A percentile compares a stretch with the other conserved stretches of the same genome.
These are phyloP conservation scores for Nasua narica DNA, from an alignment of 2,797 vertebrate species.

Conservation along the genomic window DNA sequence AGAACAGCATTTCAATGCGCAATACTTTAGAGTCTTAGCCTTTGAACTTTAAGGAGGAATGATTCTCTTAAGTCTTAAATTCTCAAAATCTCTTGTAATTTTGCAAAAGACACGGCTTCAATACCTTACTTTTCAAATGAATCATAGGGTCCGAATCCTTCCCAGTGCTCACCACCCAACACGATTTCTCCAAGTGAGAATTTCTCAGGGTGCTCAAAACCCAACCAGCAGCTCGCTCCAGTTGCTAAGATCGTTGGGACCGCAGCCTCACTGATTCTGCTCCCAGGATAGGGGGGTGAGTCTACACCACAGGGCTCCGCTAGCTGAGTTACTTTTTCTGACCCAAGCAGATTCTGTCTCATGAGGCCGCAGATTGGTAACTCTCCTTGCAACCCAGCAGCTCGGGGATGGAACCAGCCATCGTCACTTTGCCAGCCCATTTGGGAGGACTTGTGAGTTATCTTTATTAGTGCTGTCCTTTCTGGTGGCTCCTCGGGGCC, in stretches of 20 bases:
- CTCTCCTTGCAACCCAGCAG: background rate
- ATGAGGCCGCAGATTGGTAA: background rate
- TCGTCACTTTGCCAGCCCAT: constrained; percentile 27
- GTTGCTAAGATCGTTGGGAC: background rate
- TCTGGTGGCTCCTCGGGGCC: constrained; percentile 51
- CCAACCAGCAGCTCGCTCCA: background rate
- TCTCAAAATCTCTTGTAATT: background rate
- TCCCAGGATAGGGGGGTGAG: background rate
- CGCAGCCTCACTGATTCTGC: background rate
- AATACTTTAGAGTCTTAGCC: constrained; percentile 50
- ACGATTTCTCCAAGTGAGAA: background rate
- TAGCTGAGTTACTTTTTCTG: background rate
- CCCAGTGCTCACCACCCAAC: background rate
- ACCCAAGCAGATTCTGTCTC: background rate
- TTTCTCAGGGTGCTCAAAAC: background rate
- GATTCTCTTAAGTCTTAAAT: background rate
- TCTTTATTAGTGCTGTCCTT: constrained; percentile 68
- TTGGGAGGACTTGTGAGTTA: constrained; percentile 59
- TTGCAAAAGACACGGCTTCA: background rate
- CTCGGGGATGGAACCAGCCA: background rate
- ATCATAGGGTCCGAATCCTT: background rate
- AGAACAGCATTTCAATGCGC: background rate
- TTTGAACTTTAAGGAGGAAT: constrained; percentile 39
- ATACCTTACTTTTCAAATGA: background rate
- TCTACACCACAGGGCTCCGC: fast-evolving